A percentile compares a stretch with the other conserved stretches of the same genome.
Conservation (phyloP, 2,797 vertebrate genomes). For the Falco concolor region DNA sequence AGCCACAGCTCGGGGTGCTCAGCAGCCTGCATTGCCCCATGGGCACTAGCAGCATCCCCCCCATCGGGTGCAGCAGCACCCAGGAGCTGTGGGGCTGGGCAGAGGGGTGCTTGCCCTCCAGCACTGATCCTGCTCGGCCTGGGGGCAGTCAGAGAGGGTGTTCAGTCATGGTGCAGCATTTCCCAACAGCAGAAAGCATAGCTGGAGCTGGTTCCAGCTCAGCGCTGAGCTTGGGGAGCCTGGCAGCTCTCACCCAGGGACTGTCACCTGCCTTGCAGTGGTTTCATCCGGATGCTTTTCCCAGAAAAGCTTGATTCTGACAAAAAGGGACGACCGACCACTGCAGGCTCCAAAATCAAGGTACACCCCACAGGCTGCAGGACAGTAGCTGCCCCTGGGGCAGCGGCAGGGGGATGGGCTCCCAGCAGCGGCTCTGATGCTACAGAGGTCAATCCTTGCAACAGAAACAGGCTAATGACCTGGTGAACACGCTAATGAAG, state of each 20-base stretch:
- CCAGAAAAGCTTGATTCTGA: constrained; percentile 91
- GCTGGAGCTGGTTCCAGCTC: not conserved
- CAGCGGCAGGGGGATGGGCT: not conserved
- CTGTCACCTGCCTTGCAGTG: constrained; percentile 66
- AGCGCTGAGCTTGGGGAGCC: not conserved
- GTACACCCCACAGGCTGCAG: constrained; percentile 53
- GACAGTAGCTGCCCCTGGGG: not conserved
- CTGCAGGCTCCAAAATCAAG: constrained; percentile 92
- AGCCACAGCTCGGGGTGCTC: not conserved
- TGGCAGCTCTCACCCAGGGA: not conserved
- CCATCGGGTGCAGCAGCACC: rapidly evolving
- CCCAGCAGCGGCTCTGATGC: not conserved
- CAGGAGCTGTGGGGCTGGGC: not conserved
- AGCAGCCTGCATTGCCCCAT: rapidly evolving
- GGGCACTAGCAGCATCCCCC: rapidly evolving
- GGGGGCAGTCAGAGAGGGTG: rapidly evolving
- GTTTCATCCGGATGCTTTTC: constrained; percentile 88
- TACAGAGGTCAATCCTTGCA: not conserved
- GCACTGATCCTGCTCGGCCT: not conserved
- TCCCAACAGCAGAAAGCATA: not conserved
- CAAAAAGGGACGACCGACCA: constrained; percentile 91
- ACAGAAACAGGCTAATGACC: constrained; percentile 95
- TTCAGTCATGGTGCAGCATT: not conserved
- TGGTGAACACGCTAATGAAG: constrained; percentile 92
- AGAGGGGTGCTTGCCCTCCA: not conserved